These are phyloP conservation scores for Gallinago solitaria DNA, from an alignment of 2,797 vertebrate genomes.

Conservation along the genomic window DNA sequence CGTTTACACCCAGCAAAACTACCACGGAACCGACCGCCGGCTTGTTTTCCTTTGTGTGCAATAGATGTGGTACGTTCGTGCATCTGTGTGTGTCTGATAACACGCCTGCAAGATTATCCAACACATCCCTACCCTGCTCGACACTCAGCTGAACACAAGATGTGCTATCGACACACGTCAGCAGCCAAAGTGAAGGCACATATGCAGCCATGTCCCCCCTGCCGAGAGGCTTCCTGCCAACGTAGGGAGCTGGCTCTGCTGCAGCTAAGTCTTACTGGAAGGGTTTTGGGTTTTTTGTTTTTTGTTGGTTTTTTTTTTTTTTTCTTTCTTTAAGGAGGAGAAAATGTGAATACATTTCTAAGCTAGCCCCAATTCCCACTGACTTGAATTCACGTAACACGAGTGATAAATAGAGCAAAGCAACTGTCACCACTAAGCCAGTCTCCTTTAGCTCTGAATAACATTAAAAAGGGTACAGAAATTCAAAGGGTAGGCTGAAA, in stretches of 20 bases:
- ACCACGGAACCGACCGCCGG: fast-evolving
- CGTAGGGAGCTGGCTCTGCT: background rate
- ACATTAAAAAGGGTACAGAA: background rate
- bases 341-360: background rate
- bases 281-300: too few relatives aligned
- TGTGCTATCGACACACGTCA: background rate
- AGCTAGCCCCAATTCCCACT: background rate
- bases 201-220: background rate
- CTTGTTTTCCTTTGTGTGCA: background rate
- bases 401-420: background rate
- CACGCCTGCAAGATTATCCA: background rate
- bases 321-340: background rate
- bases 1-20: background rate
- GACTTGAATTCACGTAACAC: background rate
- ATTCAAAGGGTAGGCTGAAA: background rate
- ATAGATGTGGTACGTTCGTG: fast-evolving
- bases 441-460: background rate
- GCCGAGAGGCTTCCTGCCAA: background rate
- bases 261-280: background rate
- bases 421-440: background rate
- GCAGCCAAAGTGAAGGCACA: background rate
- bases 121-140: background rate
- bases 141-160: constrained; percentile 13
- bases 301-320: too few relatives aligned
- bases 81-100: constrained; percentile 39